Evolutionary conservation across 2,888 invertebrate species (phyloP).

Genomic region (Arrhopalites spinosus): DNA sequence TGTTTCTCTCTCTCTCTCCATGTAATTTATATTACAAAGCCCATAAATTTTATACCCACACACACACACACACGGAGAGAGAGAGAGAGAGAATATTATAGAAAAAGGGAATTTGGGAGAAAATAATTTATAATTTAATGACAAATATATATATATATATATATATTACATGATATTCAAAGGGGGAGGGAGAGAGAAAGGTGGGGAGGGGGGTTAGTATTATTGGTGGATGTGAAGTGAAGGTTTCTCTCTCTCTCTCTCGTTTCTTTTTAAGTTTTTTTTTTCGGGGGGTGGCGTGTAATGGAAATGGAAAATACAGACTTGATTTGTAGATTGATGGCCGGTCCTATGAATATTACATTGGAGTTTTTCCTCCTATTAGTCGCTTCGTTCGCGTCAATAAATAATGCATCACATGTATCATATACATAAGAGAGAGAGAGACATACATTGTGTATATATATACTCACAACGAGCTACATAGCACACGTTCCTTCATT

Average conservation of each 20-base stretch:
- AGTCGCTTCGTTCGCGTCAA: slow-evolving; percentile 6
- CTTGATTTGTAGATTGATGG: slow-evolving; percentile 39
- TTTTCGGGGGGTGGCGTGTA: neutral
- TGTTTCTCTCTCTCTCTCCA: neutral
- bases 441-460: neutral
- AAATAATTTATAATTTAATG: neutral
- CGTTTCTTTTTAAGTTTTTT: neutral
- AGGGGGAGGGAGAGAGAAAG: neutral
- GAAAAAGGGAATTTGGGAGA: neutral
- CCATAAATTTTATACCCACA: neutral
- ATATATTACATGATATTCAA: too few species aligned
- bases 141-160: neutral
- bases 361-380: slow-evolving; percentile 36
- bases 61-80: neutral
- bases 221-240: neutral
- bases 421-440: neutral
- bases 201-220: neutral
- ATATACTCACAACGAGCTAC: neutral
- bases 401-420: slow-evolving; percentile 11
- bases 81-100: neutral
- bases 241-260: neutral
- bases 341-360: slow-evolving; percentile 22
- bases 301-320: slow-evolving; percentile 31
- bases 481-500: neutral
- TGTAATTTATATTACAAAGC: neutral